Base-by-base conservation (phyloP, 2,797 vertebrate genomes). In the Lindbergichthys nudifrons region DNA sequence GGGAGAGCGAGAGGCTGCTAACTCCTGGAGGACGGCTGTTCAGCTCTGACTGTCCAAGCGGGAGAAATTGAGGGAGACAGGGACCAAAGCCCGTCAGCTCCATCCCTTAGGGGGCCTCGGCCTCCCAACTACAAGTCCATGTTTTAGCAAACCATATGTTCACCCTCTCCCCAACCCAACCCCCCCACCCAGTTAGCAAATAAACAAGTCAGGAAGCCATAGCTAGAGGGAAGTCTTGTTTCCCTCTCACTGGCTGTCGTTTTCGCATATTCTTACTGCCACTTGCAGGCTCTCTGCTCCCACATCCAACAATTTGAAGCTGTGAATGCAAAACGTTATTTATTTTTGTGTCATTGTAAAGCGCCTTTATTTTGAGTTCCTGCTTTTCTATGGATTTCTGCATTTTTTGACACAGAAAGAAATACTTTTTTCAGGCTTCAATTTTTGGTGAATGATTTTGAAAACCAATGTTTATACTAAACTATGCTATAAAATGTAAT, bases 131-230 rank as follows among this genome's bases (percentile, higher is more conserved):
- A 95, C 93, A 95, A 95, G 95, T 92, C 92, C 92, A 82, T 91
- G 92, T 93, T 95, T 95, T 95, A 95, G 92, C 91, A 92, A 89
- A 95, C 94, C 95, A 95, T 96, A 95, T 96, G 94, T 95, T 95
- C 92, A 77, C 81, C 89, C 88, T 82, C 86, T 77, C 46, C 73
- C 64, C 71, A 68, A 57, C 75, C 81, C 84, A 46, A 63, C 75
- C 87, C 75, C 65, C 82, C 70, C 72, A 84, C 82, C 87, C 90
- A 87, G 84, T 91, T 90, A 93, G 89, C 90, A 93, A 92, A 94
- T 94, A 95, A 95, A 95, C 92, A 94, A 93, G 92, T 93, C 80
- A 92, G 93, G 93, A 95, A 94, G 94, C 93, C 77, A 80, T 94
- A 93, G 94, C 94, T 93, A 60, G 92, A 90, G 93, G 94, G 91